phyloP scores from a whole-genome alignment of 1,140 invertebrate species.

The Papilio helenus region DNA sequence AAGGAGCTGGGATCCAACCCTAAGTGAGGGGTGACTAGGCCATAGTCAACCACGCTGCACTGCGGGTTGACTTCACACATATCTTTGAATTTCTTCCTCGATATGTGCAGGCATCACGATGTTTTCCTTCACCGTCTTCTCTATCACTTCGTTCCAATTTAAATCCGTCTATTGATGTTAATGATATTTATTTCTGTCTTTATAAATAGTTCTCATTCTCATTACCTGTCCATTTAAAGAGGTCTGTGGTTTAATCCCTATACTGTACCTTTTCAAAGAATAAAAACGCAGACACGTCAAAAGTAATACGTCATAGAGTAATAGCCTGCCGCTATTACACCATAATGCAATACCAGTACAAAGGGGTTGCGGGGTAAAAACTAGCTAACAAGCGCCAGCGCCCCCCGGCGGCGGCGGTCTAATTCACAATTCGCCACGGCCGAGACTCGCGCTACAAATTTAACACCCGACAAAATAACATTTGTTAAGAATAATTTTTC shows the following conservation, averaged over 20 bases:
- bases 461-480: slow-evolving; percentile 6
- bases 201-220: too few species aligned
- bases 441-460: slow-evolving; percentile 22
- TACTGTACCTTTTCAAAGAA: not conserved
- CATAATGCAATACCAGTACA: slow-evolving; percentile 70
- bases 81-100: too few species aligned
- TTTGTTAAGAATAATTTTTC: slow-evolving; percentile 44
- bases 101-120: too few species aligned
- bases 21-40: too few species aligned
- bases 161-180: too few species aligned
- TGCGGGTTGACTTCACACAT: too few species aligned
- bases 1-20: too few species aligned
- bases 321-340: slow-evolving; percentile 54
- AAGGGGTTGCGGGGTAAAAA: slow-evolving; percentile 75
- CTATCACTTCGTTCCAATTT: too few species aligned
- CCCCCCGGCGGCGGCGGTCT: slow-evolving; percentile 59
- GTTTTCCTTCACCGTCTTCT: too few species aligned
- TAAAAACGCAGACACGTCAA: slow-evolving; percentile 3
- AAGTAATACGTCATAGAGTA: slow-evolving; percentile 32
- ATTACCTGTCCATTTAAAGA: too few species aligned
- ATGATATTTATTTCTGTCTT: too few species aligned
- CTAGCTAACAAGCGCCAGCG: slow-evolving; percentile 73
- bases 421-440: slow-evolving; percentile 68
- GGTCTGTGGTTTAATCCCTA: not conserved
- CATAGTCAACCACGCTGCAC: too few species aligned